Percentiles rank a stretch among this genome's conserved stretches.
Evolutionary conservation across 2,888 invertebrate genomes (phyloP).

Genomic region (Cybosia mesomella): DNA sequence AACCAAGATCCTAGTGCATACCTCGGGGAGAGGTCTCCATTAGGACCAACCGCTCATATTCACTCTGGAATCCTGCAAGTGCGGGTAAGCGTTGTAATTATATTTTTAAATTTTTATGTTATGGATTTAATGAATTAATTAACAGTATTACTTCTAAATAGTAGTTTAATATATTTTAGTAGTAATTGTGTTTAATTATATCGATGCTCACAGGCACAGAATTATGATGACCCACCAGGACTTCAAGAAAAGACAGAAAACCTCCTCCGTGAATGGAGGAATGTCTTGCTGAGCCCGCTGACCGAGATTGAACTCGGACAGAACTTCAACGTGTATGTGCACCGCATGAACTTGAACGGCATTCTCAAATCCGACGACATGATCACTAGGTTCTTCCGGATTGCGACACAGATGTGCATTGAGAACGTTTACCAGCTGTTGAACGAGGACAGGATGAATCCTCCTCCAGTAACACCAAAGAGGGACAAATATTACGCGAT

Average conservation of each 20-base stretch:
- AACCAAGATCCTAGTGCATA: constrained; percentile 91
- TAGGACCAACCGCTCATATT: constrained; percentile 95
- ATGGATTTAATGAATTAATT: no score
- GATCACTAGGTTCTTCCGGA: constrained; percentile 98
- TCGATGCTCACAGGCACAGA: constrained; percentile 79
- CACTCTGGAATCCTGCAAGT: constrained; percentile 96
- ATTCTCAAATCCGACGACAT: constrained; percentile 99
- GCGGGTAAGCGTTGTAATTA: constrained; percentile 83
- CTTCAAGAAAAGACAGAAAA: constrained; percentile 98
- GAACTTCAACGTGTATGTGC: constrained; percentile 97
- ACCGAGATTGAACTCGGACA: constrained; percentile 95
- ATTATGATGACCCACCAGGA: constrained; percentile 97
- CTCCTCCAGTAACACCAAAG: constrained; percentile 87
- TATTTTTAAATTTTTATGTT: background rate
- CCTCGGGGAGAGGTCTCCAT: constrained; percentile 92
- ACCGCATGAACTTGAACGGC: constrained; percentile 96
- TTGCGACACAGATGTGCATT: constrained; percentile 98
- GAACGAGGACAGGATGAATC: constrained; percentile 90
- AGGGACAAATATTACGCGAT: constrained; percentile 98
- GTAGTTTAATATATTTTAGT: no score
- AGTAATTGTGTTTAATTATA: background rate
- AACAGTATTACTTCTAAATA: no score
- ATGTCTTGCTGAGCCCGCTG: constrained; percentile 93
- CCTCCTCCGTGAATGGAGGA: constrained; percentile 98
- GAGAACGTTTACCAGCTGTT: constrained; percentile 96